phyloP scores from a whole-genome alignment of 2,797 vertebrate species.

The Parotocinclus haroldoi region DNA sequence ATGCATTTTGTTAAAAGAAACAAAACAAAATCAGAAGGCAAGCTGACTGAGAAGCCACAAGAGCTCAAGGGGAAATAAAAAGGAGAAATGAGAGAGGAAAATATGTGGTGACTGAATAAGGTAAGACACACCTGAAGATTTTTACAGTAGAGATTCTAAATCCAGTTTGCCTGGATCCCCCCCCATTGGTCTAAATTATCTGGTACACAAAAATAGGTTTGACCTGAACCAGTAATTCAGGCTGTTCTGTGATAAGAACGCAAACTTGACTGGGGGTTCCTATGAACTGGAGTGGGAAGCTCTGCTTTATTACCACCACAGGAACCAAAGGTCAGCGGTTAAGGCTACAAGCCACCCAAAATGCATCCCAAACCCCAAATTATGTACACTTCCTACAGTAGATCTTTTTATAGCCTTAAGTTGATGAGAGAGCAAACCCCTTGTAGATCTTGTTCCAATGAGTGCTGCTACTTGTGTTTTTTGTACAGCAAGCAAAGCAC shows the following conservation, averaged over 20 bases:
- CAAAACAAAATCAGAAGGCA: conserved; percentile 43
- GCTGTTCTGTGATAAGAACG: conserved; percentile 3
- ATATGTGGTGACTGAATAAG: no score
- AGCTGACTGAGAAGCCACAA: conserved; percentile 41
- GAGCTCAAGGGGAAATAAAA: conserved; percentile 25
- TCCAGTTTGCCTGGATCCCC: conserved; percentile 10
- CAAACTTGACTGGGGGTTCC: conserved; percentile 6
- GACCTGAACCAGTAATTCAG: conserved; percentile 5
- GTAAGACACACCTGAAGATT: conserved; percentile 14
- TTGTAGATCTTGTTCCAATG: conserved; percentile 26
- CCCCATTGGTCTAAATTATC: conserved; percentile 14
- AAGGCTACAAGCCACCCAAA: conserved; percentile 7
- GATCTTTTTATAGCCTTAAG: conserved; percentile 21
- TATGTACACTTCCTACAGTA: conserved; percentile 24
- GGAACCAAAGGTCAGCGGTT: conserved; percentile 8
- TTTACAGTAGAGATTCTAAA: conserved; percentile 6
- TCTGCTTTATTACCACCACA: conserved; percentile 35
- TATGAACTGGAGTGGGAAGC: conserved; percentile 16
- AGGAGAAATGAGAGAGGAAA: neutral
- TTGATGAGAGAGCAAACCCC: conserved; percentile 12
- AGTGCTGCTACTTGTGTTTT: conserved; percentile 16
- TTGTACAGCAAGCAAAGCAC: conserved; percentile 55
- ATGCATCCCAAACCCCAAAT: conserved; percentile 11
- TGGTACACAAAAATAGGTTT: conserved; percentile 16
- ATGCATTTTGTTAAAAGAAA: neutral